Conservation (phyloP, 2,888 invertebrate species). For the Ditula angustiorana region DNA sequence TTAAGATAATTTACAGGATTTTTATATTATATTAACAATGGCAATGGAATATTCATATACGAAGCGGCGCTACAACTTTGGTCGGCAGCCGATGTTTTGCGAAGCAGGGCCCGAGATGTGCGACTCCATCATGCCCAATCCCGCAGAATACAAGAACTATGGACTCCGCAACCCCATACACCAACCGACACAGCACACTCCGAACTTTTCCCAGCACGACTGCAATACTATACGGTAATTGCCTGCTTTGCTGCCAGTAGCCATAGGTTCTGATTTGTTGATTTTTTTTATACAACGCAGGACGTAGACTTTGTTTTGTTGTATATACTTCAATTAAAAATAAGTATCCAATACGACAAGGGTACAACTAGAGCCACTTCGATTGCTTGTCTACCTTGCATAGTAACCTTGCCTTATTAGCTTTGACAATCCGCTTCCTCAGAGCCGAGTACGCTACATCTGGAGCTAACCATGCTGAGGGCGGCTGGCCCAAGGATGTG, state of each 20-base stretch:
- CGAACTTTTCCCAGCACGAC: conserved; percentile 66
- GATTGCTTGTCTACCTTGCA: too few relatives aligned
- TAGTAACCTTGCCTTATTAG: too few relatives aligned
- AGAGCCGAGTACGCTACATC: conserved; percentile 84
- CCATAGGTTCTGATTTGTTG: too few relatives aligned
- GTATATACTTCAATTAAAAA: too few relatives aligned
- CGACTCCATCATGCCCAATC: conserved; percentile 66
- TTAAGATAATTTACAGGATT: neutral
- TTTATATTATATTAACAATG: conserved; percentile 3
- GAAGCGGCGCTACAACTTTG: conserved; percentile 75
- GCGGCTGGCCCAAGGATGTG: conserved; percentile 93
- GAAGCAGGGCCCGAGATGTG: conserved; percentile 73
- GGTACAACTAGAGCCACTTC: too few relatives aligned
- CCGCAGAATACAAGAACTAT: conserved; percentile 64
- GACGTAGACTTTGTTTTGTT: too few relatives aligned
- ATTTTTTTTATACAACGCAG: too few relatives aligned
- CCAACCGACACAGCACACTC: conserved; percentile 74
- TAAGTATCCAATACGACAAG: too few relatives aligned
- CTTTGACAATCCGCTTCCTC: conserved; percentile 32
- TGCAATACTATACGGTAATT: conserved; percentile 85
- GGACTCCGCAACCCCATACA: conserved; percentile 83
- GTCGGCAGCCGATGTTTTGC: conserved; percentile 79
- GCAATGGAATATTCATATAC: conserved; percentile 58
- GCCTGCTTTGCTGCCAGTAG: too few relatives aligned
- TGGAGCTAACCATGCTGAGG: conserved; percentile 90